Evolutionary conservation across 2,888 invertebrate species (phyloP).

Genomic region (Leucania comma): DNA sequence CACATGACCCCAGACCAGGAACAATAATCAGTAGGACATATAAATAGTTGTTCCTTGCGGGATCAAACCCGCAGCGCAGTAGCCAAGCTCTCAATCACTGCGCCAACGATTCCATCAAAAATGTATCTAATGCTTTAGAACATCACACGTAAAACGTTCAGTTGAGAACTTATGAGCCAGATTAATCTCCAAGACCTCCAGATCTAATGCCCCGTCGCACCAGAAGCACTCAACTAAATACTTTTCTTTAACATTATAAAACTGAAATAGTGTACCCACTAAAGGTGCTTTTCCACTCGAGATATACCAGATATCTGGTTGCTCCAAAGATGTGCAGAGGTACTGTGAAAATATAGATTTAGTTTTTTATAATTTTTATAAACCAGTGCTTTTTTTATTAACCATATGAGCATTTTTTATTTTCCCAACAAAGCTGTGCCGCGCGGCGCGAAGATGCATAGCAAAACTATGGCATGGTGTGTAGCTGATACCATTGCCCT

Average conservation of each 20-base stretch:
- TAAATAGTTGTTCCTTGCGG: too few species aligned
- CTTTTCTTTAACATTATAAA: slow-evolving; percentile 11
- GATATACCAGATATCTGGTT: not conserved
- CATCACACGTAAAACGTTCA: not conserved
- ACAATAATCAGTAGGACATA: too few species aligned
- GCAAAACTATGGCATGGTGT: not conserved
- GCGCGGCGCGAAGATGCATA: not conserved
- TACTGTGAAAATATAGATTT: not conserved
- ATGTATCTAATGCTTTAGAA: not conserved
- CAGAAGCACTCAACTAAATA: slow-evolving; percentile 21
- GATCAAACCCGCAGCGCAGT: too few species aligned
- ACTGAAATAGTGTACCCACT: slow-evolving; percentile 20
- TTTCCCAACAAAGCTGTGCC: not conserved
- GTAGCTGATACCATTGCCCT: not conserved
- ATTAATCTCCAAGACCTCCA: slow-evolving; percentile 11
- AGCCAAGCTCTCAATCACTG: too few species aligned
- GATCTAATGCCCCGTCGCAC: slow-evolving; percentile 4
- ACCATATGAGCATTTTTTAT: too few species aligned
- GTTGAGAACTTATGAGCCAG: not conserved
- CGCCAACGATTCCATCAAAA: too few species aligned
- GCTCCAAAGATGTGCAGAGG: not conserved
- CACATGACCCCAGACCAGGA: too few species aligned
- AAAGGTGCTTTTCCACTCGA: slow-evolving; percentile 1
- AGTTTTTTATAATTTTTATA: too few species aligned
- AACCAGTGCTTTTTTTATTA: too few species aligned